Evolutionary conservation across 1,140 invertebrate genomes (phyloP), one percentile per base, ranked within the genome.

Genomic region (Himalopsyche phryganea): DNA sequence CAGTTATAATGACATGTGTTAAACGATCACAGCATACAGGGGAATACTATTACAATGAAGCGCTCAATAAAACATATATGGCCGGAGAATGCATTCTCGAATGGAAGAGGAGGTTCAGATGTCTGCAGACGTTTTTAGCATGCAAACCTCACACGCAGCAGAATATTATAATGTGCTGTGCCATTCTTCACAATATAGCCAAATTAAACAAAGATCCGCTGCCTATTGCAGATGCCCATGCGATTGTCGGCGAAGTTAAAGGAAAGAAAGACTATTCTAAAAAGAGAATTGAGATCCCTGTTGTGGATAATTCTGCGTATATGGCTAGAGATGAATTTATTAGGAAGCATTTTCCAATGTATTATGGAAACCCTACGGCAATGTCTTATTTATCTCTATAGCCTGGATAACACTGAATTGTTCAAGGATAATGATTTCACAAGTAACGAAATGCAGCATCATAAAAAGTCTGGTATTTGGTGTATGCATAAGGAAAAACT

Each of bases 11-110:
- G 60, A 58, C 55, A 6, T 58, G 55, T 14, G 28, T 63, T 1
- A 58, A 58, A 32, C 47, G 54, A 19, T 56, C 60, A 6, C 55
- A 63, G 20, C 60, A 63, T 33, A 47, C 60, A 6, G 56, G 60
- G n/a, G 55, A 63, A 49, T 63, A 50, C 40, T 63, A 58, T 41
- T 63, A 63, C 38, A 63, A 58, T 41, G 60, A 63, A 35, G 50
- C 55, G 7, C 47, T 63, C 9, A 23, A 36, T 5, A 63, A 63
- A 38, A 58, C 60, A n/a, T 63, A 63, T 17, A 50, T 20, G 9
- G 60, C 60, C 11, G 46, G 33, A 7, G 51, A 63, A 32, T 58
- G 55, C 36, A 58, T 63, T 19, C 19, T 41, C 11, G 55, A 58
- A 35, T 58, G 44, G 60, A 63, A 63, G 38, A 63, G 58, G 28